A percentile compares a stretch with the other conserved stretches of the same genome.
phyloP scores from a whole-genome alignment of 2,797 vertebrate genomes.

The Squalus acanthias region DNA sequence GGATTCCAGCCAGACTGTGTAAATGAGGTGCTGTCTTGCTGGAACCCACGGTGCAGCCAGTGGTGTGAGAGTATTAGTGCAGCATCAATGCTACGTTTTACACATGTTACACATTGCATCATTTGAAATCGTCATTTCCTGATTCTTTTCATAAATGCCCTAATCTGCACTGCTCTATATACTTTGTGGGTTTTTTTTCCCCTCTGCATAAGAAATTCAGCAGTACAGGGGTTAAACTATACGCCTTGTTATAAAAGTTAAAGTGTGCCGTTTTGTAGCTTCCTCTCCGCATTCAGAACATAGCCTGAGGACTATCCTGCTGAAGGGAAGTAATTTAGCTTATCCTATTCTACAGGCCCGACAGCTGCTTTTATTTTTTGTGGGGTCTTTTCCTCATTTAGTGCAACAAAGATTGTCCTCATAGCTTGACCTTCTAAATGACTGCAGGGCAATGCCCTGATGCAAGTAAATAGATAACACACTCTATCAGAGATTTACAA shows the following conservation, averaged over 20 bases:
- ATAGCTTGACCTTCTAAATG: conserved; percentile 86
- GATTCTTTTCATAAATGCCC: background rate
- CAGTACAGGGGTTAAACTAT: conserved; percentile 53
- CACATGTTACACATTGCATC: background rate
- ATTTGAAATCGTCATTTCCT: background rate
- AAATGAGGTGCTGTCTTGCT: background rate
- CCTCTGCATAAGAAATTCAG: background rate
- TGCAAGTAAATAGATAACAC: conserved; percentile 99
- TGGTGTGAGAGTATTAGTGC: background rate
- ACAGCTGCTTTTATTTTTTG: conserved; percentile 69
- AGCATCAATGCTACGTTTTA: background rate
- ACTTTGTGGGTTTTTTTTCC: background rate
- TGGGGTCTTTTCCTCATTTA: conserved; percentile 89
- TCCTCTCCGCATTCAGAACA: conserved; percentile 57
- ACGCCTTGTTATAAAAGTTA: conserved; percentile 58
- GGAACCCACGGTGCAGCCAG: background rate
- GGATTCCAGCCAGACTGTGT: background rate
- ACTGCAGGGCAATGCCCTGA: conserved; percentile 89
- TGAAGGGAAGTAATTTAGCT: conserved; percentile 71
- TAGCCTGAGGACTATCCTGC: conserved; percentile 62
- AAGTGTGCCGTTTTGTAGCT: conserved; percentile 50
- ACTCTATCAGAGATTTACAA: conserved; percentile 99
- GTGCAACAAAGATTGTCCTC: conserved; percentile 89
- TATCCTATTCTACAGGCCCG: conserved; percentile 70
- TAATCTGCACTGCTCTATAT: background rate